Evolutionary conservation across 1,140 invertebrate genomes (phyloP).

Genomic region (Zaprionus ornatus): DNA sequence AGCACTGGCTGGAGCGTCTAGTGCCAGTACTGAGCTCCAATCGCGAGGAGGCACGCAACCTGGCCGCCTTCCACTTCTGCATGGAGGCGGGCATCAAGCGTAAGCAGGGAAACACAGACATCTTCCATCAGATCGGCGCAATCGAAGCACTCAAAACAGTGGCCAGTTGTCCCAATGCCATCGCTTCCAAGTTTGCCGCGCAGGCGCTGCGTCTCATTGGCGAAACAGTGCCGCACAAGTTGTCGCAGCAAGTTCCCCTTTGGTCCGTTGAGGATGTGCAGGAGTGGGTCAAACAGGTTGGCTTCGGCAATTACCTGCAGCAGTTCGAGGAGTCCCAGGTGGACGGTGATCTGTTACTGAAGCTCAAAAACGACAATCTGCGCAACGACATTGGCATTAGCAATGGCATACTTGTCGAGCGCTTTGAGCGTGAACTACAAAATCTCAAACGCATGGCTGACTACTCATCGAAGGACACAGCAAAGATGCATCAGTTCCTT

Average conservation of each 20-base stretch:
- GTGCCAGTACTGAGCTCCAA: slow-evolving; percentile 98
- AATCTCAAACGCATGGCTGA: slow-evolving; percentile 98
- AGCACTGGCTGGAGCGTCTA: slow-evolving; percentile 96
- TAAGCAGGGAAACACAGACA: slow-evolving; percentile 96
- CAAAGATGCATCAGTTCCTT: slow-evolving; percentile 96
- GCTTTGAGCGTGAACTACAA: slow-evolving; percentile 97
- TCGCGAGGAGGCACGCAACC: slow-evolving; percentile 96
- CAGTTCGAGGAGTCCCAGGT: slow-evolving; percentile 96
- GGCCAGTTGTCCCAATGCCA: slow-evolving; percentile 98
- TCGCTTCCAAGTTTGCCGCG: slow-evolving; percentile 98
- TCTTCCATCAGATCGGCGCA: slow-evolving; percentile 97
- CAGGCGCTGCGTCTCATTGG: slow-evolving; percentile 97
- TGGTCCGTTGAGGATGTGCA: slow-evolving; percentile 98
- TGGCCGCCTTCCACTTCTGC: slow-evolving; percentile 99
- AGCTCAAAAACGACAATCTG: slow-evolving; percentile 96
- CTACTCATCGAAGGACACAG: slow-evolving; percentile 96
- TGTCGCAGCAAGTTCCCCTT: slow-evolving; percentile 98
- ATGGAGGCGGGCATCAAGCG: slow-evolving; percentile 99
- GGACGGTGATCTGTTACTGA: slow-evolving; percentile 98
- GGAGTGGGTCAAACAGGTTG: slow-evolving; percentile 99
- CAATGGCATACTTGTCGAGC: slow-evolving; percentile 96
- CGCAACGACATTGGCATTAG: slow-evolving; percentile 95
- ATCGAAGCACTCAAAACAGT: slow-evolving; percentile 98
- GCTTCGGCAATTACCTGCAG: slow-evolving; percentile 92
- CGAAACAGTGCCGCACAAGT: slow-evolving; percentile 97